Conservation (phyloP, 2,888 invertebrate species). For the Synanthedon tipuliformis region DNA sequence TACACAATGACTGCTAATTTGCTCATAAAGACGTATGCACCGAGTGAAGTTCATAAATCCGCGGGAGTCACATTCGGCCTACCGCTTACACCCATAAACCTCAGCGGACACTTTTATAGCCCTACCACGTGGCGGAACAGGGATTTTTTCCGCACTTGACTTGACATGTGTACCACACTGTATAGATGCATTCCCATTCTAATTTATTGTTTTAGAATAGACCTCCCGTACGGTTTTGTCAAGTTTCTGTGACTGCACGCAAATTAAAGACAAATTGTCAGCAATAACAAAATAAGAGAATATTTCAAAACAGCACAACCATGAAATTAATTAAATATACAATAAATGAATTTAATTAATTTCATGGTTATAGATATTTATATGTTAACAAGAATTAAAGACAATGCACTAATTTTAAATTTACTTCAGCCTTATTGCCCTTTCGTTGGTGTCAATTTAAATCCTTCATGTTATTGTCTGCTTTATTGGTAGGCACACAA, state of each 20-base stretch:
- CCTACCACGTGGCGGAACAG: conserved; percentile 58
- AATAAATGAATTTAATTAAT: too few species aligned
- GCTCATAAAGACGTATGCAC: conserved; percentile 67
- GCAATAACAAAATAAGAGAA: not conserved
- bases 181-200: conserved; percentile 38
- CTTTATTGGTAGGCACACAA: not conserved
- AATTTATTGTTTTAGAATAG: conserved; percentile 65
- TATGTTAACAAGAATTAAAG: too few species aligned
- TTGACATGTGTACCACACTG: conserved; percentile 56
- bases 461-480: not conserved
- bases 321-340: too few species aligned
- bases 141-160: conserved; percentile 64
- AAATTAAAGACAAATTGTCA: not conserved
- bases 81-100: conserved; percentile 67
- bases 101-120: conserved; percentile 67
- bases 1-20: conserved; percentile 68
- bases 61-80: conserved; percentile 60
- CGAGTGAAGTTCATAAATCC: conserved; percentile 57
- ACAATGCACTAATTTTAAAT: too few species aligned
- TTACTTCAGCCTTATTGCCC: too few species aligned
- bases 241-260: not conserved
- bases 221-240: conserved; percentile 15
- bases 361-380: too few species aligned
- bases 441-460: too few species aligned
- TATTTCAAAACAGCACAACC: too few species aligned